Evolutionary conservation across 2,797 vertebrate genomes (phyloP), one percentile per base, ranked within the genome.

Genomic region (Poecilia gillii): DNA sequence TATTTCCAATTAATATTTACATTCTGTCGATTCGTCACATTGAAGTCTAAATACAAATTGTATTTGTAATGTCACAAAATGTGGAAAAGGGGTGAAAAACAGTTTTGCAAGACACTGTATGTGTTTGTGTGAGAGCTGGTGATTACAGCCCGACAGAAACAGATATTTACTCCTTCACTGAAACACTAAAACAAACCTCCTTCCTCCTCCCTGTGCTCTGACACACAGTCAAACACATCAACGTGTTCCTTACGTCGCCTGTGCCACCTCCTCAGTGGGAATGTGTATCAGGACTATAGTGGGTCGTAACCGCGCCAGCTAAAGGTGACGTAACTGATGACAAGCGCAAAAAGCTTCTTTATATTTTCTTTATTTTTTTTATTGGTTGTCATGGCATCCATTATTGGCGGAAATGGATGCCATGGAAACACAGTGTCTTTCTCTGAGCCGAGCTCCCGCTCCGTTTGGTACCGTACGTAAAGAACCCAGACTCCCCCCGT

Each of bases 371-470:
- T 33, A 33, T 62, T 70, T 71, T 71, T 41, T 28, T 71, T 8
- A 62, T 81, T 72, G 55, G 71, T 46, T 66, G 66, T 86, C 81
- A 33, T 33, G 31, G 31, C 31, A 33, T 33, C 31, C 31, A 33
- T 33, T 33, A 33, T 33, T 33, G 31, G 84, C 14, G 62, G 84
- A 93, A 91, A 79, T 68, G 53, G 92, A 79, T 91, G 18, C 91
- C 91, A 93, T 94, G 85, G 94, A 81, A 94, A 95, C 93, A 75
- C 55, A 43, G 51, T 43, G 77, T 46, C 83, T 84, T 81, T 81
- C 41, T 83, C 64, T 25, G 64, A 68, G 36, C 81, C 62, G 6
- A n/a, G 75, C 41, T 0, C 77, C 6, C 6, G 74, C 70, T 51
- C 68, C 80, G 77, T 53, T 86, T 80, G 87, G 81, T 85, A 41